A percentile compares a stretch with the other conserved stretches of the same genome.
Evolutionary conservation across 2,113 vertebrate genomes (phyloP).

Genomic region (Phalacrocorax carbo): DNA sequence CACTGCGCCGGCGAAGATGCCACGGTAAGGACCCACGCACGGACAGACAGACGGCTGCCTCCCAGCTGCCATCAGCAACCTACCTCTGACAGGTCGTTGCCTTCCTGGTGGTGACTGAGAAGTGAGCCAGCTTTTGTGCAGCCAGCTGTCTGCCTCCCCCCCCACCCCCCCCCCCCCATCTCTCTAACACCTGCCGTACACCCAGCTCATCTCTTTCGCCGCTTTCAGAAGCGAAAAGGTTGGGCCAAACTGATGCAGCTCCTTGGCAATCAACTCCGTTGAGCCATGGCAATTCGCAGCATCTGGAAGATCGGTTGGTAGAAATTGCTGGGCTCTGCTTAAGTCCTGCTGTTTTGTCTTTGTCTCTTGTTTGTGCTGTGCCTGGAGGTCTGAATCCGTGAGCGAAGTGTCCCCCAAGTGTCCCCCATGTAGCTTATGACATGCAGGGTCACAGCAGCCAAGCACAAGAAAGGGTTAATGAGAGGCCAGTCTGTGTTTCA

Average conservation of each 20-base stretch:
- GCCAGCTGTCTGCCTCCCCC: neutral
- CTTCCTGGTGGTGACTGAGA: neutral
- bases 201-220: neutral
- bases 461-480: neutral
- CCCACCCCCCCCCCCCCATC: neutral
- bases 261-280: neutral
- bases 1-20: conserved; percentile 93
- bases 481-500: neutral
- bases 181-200: neutral
- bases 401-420: neutral
- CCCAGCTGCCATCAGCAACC: neutral
- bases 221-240: neutral
- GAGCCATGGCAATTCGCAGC: neutral
- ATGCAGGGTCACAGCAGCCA: neutral
- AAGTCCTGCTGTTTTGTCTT: neutral
- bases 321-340: neutral
- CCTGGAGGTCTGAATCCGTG: neutral
- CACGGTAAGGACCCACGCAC: conserved; percentile 77
- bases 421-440: neutral
- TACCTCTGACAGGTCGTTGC: neutral
- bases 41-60: neutral
- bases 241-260: accelerated
- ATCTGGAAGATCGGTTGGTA: neutral
- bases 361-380: neutral
- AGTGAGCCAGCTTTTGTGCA: neutral